Base-by-base conservation (phyloP, 2,797 vertebrate species). In the Spheniscus humboldti region DNA sequence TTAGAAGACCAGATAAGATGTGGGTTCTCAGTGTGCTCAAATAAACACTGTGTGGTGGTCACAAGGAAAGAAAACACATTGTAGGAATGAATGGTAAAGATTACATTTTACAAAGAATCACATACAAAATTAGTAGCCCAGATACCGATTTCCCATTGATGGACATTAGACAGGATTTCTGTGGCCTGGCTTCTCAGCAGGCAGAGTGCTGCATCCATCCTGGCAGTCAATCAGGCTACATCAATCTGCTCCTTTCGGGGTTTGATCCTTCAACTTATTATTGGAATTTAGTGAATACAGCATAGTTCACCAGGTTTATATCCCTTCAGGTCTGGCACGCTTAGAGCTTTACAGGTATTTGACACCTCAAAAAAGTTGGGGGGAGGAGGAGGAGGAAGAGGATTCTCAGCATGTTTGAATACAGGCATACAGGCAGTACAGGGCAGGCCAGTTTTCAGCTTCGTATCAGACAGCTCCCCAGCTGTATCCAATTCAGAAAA, bases 1-100 rank as follows among this genome's bases (percentile, higher is more conserved):
- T 96, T 96, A 93, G 90, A 63, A 80, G 64, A 78, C 67, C 81
- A 86, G 97, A 97, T 97, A 98, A 98, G 93, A 94, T 90, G 84
- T 30, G 63, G 66, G 71, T 85, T 97, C 97, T 96, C 93, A 94
- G 89, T 13, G 4, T 0, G 90, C 96, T 96, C 96, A 94, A 96
- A 96, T 90, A 97, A 97, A 87, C 83, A 95, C 63, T 37, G 63
- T 16, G 73, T 31, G 89, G 79, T 88, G 73, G 85, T 88, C 92
- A 91, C 79, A 72, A 78, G 82, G 52, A 95, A 96, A 89, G 79
- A 95, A 96, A 97, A 94, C 92, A 94, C 75, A 14, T 30, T 52
- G 83, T 69, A 88, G 73, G 85, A 90, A 63, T 1, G 63, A 90
- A 69, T 9, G 41, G 66, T 28, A 66, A 81, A 92, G 91, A 96